phyloP scores from a whole-genome alignment of 2,113 vertebrate genomes.

The Holacanthus passer region DNA sequence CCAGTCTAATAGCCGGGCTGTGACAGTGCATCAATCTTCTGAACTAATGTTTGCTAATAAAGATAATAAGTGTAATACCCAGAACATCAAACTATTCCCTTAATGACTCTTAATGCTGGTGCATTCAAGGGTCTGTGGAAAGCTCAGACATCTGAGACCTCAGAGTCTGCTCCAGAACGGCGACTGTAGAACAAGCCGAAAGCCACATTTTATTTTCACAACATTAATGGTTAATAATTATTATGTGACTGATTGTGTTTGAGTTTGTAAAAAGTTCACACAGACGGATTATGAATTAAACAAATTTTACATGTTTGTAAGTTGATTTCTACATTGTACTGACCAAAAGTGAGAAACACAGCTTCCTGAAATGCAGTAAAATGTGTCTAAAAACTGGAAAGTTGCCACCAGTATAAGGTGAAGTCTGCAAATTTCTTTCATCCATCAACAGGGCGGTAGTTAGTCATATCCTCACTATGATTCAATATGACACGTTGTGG shows the following conservation, averaged over 20 bases:
- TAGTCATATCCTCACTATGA: neutral
- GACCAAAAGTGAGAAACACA: slow-evolving; percentile 17
- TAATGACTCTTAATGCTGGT: neutral
- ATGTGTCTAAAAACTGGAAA: slow-evolving; percentile 14
- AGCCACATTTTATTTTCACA: no score
- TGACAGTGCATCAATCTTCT: neutral
- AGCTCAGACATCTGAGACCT: neutral
- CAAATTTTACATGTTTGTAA: slow-evolving; percentile 4
- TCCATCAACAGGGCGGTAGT: neutral
- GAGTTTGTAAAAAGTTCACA: neutral
- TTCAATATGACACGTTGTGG: neutral
- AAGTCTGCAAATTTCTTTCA: neutral
- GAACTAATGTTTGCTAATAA: neutral
- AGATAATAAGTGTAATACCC: neutral
- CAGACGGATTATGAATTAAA: slow-evolving; percentile 26
- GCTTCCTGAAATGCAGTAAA: neutral
- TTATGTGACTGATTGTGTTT: no score
- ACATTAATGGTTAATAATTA: no score
- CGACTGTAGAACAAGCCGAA: neutral
- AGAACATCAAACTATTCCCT: neutral
- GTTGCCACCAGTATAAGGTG: neutral
- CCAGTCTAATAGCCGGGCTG: no score
- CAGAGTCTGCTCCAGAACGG: neutral
- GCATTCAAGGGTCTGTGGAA: neutral
- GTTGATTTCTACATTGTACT: slow-evolving; percentile 13